Percentiles rank a stretch among this genome's conserved stretches.
Evolutionary conservation across 2,888 invertebrate genomes (phyloP).

Genomic region (Drosophila lutescens): DNA sequence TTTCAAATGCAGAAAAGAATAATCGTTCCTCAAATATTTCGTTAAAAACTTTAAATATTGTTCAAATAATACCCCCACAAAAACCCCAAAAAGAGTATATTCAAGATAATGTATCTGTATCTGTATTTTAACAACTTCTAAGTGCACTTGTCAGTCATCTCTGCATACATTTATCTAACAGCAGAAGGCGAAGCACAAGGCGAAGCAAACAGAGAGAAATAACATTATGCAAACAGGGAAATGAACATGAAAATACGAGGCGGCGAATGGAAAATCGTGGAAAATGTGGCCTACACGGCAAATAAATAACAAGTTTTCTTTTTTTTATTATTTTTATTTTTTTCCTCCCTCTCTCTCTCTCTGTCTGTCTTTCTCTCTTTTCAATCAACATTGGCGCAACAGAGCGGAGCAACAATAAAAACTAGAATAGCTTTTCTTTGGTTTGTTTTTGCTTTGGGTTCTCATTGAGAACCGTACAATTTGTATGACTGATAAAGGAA

Average conservation of each 20-base stretch:
- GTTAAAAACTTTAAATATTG: neutral
- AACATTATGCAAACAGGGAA: slow-evolving; percentile 59
- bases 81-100: neutral
- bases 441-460: slow-evolving; percentile 3
- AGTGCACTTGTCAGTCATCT: slow-evolving; percentile 68
- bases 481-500: slow-evolving; percentile 58
- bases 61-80: neutral
- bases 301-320: slow-evolving; percentile 41
- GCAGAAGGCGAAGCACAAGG: slow-evolving; percentile 52
- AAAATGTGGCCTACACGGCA: slow-evolving; percentile 61
- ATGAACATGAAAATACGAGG: slow-evolving; percentile 43
- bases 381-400: slow-evolving; percentile 57
- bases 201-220: slow-evolving; percentile 33
- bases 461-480: slow-evolving; percentile 8
- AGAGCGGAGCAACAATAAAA: slow-evolving; percentile 54
- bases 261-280: slow-evolving; percentile 47
- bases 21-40: neutral
- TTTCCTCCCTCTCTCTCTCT: neutral
- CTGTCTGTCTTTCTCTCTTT: slow-evolving; percentile 26
- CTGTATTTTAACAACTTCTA: slow-evolving; percentile 28
- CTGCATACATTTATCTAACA: slow-evolving; percentile 44
- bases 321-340: slow-evolving; percentile 2
- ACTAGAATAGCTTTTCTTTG: slow-evolving; percentile 30
- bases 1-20: too few relatives aligned
- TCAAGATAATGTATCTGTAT: slow-evolving; percentile 13